Evolutionary conservation across 1,140 invertebrate species (phyloP).

Genomic region (Homarus americanus): DNA sequence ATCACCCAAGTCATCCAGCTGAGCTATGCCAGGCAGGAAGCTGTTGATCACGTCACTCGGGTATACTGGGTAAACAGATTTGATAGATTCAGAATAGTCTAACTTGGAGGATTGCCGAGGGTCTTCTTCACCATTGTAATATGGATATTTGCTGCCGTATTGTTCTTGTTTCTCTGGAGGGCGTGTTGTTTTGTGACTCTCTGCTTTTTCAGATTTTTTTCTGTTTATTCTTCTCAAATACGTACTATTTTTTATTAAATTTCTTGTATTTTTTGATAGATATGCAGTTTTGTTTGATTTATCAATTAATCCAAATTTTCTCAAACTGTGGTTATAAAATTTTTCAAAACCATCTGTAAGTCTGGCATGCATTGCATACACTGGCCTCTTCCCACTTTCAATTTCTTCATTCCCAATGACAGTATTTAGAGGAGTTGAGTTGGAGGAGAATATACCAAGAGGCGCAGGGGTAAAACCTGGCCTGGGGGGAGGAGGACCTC

Average conservation of each 20-base stretch:
- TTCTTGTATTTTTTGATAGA: neutral
- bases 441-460: neutral
- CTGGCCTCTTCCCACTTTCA: neutral
- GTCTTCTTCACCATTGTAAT: too few relatives aligned
- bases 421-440: neutral
- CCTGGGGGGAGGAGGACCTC: slow-evolving; percentile 73
- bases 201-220: neutral
- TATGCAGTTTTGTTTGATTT: neutral
- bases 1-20: slow-evolving; percentile 13
- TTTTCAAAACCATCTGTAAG: neutral
- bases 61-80: slow-evolving; percentile 8
- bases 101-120: neutral
- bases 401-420: neutral
- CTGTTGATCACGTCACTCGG: neutral
- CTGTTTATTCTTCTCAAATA: neutral
- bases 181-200: neutral
- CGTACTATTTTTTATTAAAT: neutral
- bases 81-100: neutral
- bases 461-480: slow-evolving; percentile 34
- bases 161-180: neutral
- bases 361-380: neutral
- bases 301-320: neutral
- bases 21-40: slow-evolving; percentile 8
- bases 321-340: neutral
- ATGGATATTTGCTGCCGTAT: neutral